A percentile compares a stretch with the other conserved stretches of the same genome.
phyloP scores from a whole-genome alignment of 1,140 invertebrate genomes.

The Rhynchophorus ferrugineus region DNA sequence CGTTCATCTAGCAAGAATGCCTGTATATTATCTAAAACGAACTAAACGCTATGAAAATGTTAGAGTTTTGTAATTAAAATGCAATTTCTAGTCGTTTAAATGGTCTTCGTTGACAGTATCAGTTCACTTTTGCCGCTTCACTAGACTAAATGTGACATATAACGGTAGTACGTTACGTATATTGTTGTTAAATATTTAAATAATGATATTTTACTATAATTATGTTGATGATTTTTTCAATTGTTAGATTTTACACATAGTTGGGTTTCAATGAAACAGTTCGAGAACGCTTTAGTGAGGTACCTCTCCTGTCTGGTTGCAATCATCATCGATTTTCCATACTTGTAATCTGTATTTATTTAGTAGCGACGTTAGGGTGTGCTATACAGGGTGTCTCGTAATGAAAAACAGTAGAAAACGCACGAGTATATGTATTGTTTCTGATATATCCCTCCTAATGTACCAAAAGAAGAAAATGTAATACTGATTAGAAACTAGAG shows the following conservation, averaged over 20 bases:
- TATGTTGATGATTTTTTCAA: background rate
- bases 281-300: background rate
- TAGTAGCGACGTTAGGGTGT: too few species aligned
- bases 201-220: conserved; percentile 6
- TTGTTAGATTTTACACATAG: background rate
- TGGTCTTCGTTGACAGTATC: background rate
- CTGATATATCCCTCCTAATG: too few species aligned
- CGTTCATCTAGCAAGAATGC: background rate
- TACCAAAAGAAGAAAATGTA: too few species aligned
- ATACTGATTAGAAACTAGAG: too few species aligned
- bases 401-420: too few species aligned
- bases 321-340: background rate
- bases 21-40: conserved; percentile 15
- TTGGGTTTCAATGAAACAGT: background rate
- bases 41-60: conserved; percentile 8
- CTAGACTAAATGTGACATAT: background rate
- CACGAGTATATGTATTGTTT: too few species aligned
- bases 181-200: conserved; percentile 7
- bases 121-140: conserved; percentile 10
- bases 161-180: background rate
- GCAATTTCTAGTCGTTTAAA: background rate
- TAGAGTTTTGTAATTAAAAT: conserved; percentile 6
- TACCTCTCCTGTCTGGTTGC: background rate
- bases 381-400: too few species aligned
- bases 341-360: too few species aligned